Evolutionary conservation across 1,140 invertebrate genomes (phyloP).

Genomic region (Megalopta genalis): DNA sequence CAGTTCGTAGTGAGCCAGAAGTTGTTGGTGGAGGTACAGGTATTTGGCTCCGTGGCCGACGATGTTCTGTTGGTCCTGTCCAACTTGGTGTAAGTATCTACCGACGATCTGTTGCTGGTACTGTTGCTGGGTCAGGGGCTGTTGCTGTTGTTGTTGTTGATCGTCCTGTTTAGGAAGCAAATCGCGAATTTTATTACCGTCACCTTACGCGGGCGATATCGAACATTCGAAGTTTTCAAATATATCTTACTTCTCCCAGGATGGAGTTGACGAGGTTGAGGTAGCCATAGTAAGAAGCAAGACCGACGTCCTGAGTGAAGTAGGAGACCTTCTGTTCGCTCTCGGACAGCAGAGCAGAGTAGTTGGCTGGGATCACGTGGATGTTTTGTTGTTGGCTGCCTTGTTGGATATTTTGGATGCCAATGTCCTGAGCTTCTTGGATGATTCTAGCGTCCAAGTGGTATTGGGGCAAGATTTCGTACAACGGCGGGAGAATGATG

Average conservation of each 20-base stretch:
- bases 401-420: constrained; percentile 59
- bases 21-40: constrained; percentile 80
- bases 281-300: constrained; percentile 87
- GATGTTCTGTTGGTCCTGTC: constrained; percentile 70
- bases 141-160: constrained; percentile 14
- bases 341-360: constrained; percentile 79
- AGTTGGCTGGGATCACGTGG: constrained; percentile 78
- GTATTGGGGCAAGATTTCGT: constrained; percentile 80
- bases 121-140: constrained; percentile 19
- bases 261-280: constrained; percentile 82
- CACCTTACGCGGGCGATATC: too few relatives aligned
- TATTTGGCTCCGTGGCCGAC: constrained; percentile 75
- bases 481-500: constrained; percentile 77
- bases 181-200: neutral
- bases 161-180: constrained; percentile 5
- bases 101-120: constrained; percentile 40
- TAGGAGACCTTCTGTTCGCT: constrained; percentile 83
- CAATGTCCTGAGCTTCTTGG: constrained; percentile 70
- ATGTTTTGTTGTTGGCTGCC: constrained; percentile 41
- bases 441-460: constrained; percentile 79
- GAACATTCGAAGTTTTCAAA: neutral
- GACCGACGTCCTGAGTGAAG: constrained; percentile 86
- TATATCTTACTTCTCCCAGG: constrained; percentile 59
- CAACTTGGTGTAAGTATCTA: constrained; percentile 68
- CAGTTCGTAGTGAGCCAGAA: constrained; percentile 79